phyloP scores from a whole-genome alignment of 2,113 vertebrate genomes.

The Poecilia latipinna region DNA sequence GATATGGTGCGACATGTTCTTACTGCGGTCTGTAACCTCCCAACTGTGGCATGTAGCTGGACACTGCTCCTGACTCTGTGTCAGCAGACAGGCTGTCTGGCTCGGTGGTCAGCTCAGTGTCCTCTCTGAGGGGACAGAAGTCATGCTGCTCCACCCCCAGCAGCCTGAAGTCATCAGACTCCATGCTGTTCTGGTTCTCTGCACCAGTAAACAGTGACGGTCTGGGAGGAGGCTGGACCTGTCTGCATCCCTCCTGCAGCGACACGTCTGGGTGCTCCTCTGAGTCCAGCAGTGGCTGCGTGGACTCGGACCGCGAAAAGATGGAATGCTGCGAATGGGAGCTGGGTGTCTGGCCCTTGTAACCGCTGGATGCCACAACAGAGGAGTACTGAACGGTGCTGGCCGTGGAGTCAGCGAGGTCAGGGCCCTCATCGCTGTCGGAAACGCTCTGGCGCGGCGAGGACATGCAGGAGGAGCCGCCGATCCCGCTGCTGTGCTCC shows the following conservation, averaged over 20 bases:
- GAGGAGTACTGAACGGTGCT: slow-evolving; percentile 96
- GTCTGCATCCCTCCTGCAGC: slow-evolving; percentile 70
- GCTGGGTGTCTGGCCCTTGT: slow-evolving; percentile 88
- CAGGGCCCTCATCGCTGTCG: slow-evolving; percentile 89
- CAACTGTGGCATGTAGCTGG: slow-evolving; percentile 88
- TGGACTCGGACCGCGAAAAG: slow-evolving; percentile 93
- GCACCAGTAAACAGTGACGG: slow-evolving; percentile 71
- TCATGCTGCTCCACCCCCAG: slow-evolving; percentile 73
- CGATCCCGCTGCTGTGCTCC: slow-evolving; percentile 97
- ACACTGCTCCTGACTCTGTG: slow-evolving; percentile 53
- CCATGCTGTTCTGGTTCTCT: slow-evolving; percentile 47
- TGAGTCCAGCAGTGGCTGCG: slow-evolving; percentile 91
- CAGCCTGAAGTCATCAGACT: slow-evolving; percentile 60
- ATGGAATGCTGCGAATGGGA: slow-evolving; percentile 74
- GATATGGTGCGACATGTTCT: slow-evolving; percentile 6
- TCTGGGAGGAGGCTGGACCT: slow-evolving; percentile 70
- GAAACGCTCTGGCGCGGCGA: slow-evolving; percentile 95
- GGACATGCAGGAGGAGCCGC: slow-evolving; percentile 96
- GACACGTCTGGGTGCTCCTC: slow-evolving; percentile 84
- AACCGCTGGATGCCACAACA: slow-evolving; percentile 87
- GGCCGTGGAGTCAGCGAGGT: slow-evolving; percentile 88
- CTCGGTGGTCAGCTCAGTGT: slow-evolving; percentile 60
- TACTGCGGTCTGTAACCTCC: slow-evolving; percentile 92
- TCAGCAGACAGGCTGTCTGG: slow-evolving; percentile 49
- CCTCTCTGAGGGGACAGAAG: slow-evolving; percentile 76